Evolutionary conservation across 2,888 invertebrate genomes (phyloP), one percentile per base, ranked within the genome.

Genomic region (Hyppa rectilinea): DNA sequence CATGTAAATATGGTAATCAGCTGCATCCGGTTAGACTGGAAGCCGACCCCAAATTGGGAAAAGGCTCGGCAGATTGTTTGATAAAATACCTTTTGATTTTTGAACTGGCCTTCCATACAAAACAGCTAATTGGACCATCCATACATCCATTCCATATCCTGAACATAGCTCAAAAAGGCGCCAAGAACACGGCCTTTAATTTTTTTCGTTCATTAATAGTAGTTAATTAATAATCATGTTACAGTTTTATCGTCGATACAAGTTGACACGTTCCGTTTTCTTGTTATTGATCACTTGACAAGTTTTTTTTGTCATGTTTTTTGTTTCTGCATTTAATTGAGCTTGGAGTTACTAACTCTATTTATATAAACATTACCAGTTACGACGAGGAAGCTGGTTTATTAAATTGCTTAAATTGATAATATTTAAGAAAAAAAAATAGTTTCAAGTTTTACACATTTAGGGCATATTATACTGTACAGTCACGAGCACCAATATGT

Each of bases 191-290:
- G 34, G 6, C 47, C 34, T 59, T 36, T 43, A 12, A 34, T 2
- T n/a, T 58, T 61, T 58, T 49, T 61, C 36, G 9, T 29, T 23
- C 5, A 55, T 20, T n/a, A 47, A 47, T 43, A 49, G 64, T 74
- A 53, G 36, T n/a, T 55, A 53, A 64, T 79, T 75, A 83, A 75
- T 83, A 80, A 29, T 50, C 80, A 64, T 67, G 80, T 80, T 49
- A 67, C 52, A 43, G 26, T 67, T 66, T 63, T 58, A 78, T 64
- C 52, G 53, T 7, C n/a, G 38, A 79, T 59, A 50, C 12, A 26
- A 72, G 20, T 67, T 73, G 82, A 78, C 82, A 67, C 50, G 38
- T 73, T 78, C 50, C 79, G 79, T 82, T 82, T 64, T 78, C 66
- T 63, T 10, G 63, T 72, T 61, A 64, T 82, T 73, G 74, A 72